phyloP scores from a whole-genome alignment of 2,797 vertebrate genomes.

The Tachyglossus aculeatus region DNA sequence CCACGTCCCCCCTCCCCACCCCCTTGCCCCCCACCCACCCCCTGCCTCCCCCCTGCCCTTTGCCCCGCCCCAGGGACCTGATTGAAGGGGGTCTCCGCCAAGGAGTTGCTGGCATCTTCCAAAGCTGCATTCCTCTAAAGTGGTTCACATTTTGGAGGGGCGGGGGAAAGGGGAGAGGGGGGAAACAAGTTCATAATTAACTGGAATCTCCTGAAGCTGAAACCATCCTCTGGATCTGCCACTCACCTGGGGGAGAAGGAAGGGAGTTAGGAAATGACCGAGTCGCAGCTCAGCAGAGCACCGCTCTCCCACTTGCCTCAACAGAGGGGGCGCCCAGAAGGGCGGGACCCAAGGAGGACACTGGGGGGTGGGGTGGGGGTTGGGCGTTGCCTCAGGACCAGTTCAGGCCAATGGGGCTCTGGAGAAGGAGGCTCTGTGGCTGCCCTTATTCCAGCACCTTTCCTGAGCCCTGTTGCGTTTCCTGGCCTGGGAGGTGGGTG shows the following conservation, averaged over 20 bases:
- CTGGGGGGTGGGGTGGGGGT: no score
- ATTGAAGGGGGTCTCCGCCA: background rate
- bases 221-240: conserved; percentile 62
- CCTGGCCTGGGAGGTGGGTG: no score
- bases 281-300: no score
- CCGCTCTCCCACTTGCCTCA: no score
- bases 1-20: conserved; percentile 38
- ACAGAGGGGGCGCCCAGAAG: background rate
- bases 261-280: conserved; percentile 5
- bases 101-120: conserved; percentile 43
- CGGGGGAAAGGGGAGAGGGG: conserved; percentile 20
- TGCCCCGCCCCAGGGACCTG: background rate
- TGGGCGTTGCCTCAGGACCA: no score
- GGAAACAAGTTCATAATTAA: conserved; percentile 60
- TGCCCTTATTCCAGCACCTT: no score
- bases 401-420: no score
- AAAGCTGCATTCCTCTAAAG: background rate
- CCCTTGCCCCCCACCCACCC: background rate
- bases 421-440: no score
- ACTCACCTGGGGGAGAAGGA: conserved; percentile 66
- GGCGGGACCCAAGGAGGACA: background rate
- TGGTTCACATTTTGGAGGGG: conserved; percentile 39
- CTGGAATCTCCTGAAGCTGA: conserved; percentile 66
- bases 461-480: no score
- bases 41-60: background rate